phyloP scores from a whole-genome alignment of 2,113 vertebrate species.

The Mobula hypostoma region DNA sequence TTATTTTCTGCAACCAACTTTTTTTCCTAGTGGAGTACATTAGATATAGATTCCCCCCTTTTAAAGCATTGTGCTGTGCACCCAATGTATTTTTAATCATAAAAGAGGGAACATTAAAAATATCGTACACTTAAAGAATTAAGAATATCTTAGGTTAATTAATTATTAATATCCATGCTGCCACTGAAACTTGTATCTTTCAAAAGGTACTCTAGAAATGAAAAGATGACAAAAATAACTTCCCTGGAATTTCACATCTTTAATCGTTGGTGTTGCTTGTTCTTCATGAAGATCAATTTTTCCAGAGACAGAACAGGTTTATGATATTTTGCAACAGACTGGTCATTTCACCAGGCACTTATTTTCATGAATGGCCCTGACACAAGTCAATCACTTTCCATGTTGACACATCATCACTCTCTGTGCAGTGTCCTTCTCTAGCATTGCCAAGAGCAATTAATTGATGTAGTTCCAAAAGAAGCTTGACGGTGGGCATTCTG shows the following conservation, averaged over 20 bases:
- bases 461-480: too few relatives aligned
- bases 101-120: neutral
- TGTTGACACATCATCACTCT: too few relatives aligned
- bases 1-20: neutral
- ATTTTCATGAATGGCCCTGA: too few relatives aligned
- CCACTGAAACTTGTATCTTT: neutral
- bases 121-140: neutral
- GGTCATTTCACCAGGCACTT: too few relatives aligned
- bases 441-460: too few relatives aligned
- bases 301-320: too few relatives aligned
- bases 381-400: too few relatives aligned
- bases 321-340: too few relatives aligned
- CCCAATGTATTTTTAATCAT: conserved; percentile 6
- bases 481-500: too few relatives aligned
- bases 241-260: neutral
- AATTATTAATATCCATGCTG: conserved; percentile 17
- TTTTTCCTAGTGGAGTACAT: neutral
- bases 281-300: neutral
- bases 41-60: conserved; percentile 6
- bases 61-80: neutral
- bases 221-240: conserved; percentile 18
- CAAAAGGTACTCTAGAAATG: neutral
- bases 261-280: neutral
- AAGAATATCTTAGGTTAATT: neutral
- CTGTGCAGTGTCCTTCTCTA: too few relatives aligned